A percentile compares a stretch with the other conserved stretches of the same genome.
Conservation (phyloP, 2,888 invertebrate genomes). For the Caenorhabditis macrosperma region DNA sequence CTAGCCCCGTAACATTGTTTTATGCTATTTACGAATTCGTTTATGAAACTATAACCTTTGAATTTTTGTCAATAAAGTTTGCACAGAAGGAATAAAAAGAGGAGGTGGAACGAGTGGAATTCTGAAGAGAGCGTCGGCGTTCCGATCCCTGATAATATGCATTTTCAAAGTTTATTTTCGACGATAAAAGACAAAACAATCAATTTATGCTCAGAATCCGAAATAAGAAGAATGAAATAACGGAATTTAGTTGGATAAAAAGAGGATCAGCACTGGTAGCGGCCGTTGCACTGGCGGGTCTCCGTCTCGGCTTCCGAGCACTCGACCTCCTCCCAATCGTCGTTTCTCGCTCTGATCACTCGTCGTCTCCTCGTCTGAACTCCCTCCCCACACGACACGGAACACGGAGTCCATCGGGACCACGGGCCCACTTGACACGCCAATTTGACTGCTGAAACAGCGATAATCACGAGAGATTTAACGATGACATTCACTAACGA, state of each 20-base stretch:
- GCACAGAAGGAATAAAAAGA: no score
- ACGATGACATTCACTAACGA: conserved; percentile 64
- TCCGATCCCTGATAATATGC: no score
- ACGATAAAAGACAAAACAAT: no score
- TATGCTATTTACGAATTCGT: neutral
- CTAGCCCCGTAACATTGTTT: neutral
- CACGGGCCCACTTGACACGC: conserved; percentile 82
- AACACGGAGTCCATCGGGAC: conserved; percentile 82
- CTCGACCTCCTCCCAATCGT: conserved; percentile 65
- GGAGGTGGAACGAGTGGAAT: no score
- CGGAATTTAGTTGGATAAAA: neutral
- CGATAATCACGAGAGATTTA: neutral
- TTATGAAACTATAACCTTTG: neutral
- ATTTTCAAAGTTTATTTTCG: no score
- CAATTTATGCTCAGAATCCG: no score
- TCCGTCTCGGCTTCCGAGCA: conserved; percentile 64
- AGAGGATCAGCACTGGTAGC: conserved; percentile 38
- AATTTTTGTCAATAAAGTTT: neutral
- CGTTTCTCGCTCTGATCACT: conserved; percentile 60
- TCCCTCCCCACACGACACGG: conserved; percentile 84
- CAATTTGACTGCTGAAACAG: conserved; percentile 46
- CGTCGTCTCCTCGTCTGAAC: conserved; percentile 83
- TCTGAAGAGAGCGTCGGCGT: no score
- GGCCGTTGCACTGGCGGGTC: conserved; percentile 50
- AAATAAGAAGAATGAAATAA: no score